Evolutionary conservation across 1,140 invertebrate genomes (phyloP), one percentile per base, ranked within the genome.

Genomic region (Drosophila fuyamai): DNA sequence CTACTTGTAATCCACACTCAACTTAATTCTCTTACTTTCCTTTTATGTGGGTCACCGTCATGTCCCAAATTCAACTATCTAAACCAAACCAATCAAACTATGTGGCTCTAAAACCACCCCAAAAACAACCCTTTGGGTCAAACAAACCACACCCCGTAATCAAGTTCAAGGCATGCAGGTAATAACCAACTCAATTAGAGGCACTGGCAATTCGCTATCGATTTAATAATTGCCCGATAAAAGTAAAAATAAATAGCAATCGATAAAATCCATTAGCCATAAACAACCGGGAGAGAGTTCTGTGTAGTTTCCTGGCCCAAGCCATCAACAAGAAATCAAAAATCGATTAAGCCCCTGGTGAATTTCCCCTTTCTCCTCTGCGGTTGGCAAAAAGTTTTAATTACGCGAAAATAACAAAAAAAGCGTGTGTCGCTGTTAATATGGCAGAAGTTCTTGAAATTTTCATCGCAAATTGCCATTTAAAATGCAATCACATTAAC

Each of bases 301-400:
- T 35, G 56, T 47, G 61, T 68, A 61, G 74, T 44, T 68, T 85
- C 67, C 74, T 75, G 63, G 23, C 38, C 27, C 32, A 48, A 67
- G 66, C 71, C 81, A 84, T 84, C 61, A 79, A 65, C 76, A 82
- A 82, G 83, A 83, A 77, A 86, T 86, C 79, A 86, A 77, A 89
- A 89, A 86, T 89, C 83, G 83, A 89, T 86, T 86, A 86, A 89
- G 79, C 57, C 43, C 23, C 44, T n/a, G 18, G 55, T 48, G 1
- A 55, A 50, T 76, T 51, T 54, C 36, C 53, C 48, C 41, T 53
- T 36, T 73, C 46, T 50, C 56, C 36, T 40, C 16, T 47, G 76
- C 40, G 66, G 54, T 29, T 53, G 50, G 44, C 23, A 50, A 79
- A 82, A 79, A 88, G 41, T 83, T 88, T 79, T 88, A 86, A 88